Evolutionary conservation across 2,888 invertebrate genomes (phyloP), one percentile per base, ranked within the genome.

Genomic region (Philopedon plagiatum): DNA sequence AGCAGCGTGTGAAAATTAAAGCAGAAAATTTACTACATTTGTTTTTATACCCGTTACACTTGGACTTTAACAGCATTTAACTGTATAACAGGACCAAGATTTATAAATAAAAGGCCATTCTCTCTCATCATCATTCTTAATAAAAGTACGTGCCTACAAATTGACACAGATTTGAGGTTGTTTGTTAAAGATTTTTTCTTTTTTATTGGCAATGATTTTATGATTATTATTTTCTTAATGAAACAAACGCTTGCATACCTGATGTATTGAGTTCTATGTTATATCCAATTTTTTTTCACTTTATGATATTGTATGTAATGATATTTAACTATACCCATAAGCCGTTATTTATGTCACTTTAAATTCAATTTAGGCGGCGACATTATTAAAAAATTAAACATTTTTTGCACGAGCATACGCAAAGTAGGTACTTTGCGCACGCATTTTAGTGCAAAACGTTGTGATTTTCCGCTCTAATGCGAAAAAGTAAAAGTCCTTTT

Each of bases 101-200:
- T 21, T 37, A 39, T 37, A 39, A 57, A 57, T 57, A 39, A 54
- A 54, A 54, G 58, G 13, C 58, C 21, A 26, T 58, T 58, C 57
- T 58, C 41, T 58, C 21, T 3, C 58, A 58, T 39, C 39, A 37
- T 37, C 58, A 23, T 37, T 58, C n/a, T 39, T 58, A 58, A 37
- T 39, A 37, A 37, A 23, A 58, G 37, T 58, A 58, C 58, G 58
- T 58, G 58, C 58, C 23, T 58, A 39, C 15, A 58, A 58, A 58
- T 58, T 58, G 58, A 58, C 51, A 54, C 15, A 54, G 29, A 54
- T 54, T 54, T 23, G 9, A 26, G 26, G 49, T 49, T 49, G n/a
- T 49, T 26, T 49, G 49, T 49, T 49, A 49, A 49, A 26, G 49
- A 5, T 23, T 26, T 49, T 54, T 54, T 54, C 2, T 18, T 29